phyloP scores from a whole-genome alignment of 2,113 vertebrate species.

The Bos indicus region DNA sequence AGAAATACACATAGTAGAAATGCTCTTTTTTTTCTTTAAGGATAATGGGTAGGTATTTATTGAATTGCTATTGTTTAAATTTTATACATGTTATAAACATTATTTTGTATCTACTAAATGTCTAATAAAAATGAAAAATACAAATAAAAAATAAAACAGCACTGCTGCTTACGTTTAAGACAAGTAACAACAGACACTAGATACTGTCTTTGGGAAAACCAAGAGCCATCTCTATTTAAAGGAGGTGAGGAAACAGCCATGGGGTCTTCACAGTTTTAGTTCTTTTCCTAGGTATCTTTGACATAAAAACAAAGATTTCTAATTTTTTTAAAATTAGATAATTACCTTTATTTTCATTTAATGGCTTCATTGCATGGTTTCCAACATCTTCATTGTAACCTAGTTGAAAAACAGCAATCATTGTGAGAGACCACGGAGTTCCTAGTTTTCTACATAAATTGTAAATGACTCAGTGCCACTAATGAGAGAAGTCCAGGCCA shows the following conservation, averaged over 20 bases:
- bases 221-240: background rate
- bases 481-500: background rate
- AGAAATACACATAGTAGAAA: background rate
- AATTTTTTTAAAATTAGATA: background rate
- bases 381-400: slow-evolving; percentile 79
- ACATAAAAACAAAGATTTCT: background rate
- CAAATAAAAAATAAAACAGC: background rate
- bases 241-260: background rate
- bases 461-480: background rate
- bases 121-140: background rate
- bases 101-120: background rate
- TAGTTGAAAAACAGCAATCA: slow-evolving; percentile 68
- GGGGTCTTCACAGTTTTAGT: background rate
- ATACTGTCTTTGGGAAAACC: background rate
- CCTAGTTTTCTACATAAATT: background rate
- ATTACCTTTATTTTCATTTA: slow-evolving; percentile 83
- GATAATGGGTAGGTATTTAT: background rate
- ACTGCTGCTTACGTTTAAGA: background rate
- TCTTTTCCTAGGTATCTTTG: background rate
- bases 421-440: background rate
- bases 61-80: background rate
- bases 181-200: background rate
- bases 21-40: background rate
- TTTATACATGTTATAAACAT: background rate
- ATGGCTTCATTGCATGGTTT: slow-evolving; percentile 76